Conservation (phyloP, 2,888 invertebrate species). For the Leucophenga maculata region DNA sequence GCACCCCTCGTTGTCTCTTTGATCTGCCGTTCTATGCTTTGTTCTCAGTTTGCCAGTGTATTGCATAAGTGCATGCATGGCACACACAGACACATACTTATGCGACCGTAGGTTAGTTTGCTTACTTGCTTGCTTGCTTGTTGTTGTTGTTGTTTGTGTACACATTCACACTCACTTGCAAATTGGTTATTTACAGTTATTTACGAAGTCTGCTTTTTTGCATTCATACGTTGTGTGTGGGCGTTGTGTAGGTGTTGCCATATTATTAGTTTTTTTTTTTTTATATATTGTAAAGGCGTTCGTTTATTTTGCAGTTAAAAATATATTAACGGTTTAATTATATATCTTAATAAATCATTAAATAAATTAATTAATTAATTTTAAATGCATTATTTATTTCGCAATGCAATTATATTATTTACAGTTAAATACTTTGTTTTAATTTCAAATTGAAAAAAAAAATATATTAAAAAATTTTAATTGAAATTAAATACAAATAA, state of each 20-base stretch:
- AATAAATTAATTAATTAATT: neutral
- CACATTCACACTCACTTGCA: conserved; percentile 53
- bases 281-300: too few relatives aligned
- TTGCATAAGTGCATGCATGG: conserved; percentile 32
- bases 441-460: too few relatives aligned
- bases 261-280: conserved; percentile 1
- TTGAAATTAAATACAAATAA: too few relatives aligned
- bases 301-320: too few relatives aligned
- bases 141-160: conserved; percentile 38
- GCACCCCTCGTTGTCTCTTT: neutral
- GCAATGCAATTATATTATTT: too few relatives aligned
- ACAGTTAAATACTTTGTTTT: too few relatives aligned
- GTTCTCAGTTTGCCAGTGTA: neutral
- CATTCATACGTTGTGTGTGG: neutral
- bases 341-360: neutral
- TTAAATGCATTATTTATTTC: too few relatives aligned
- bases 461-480: too few relatives aligned
- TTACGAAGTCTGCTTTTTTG: conserved; percentile 35
- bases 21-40: neutral
- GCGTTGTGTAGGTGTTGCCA: conserved; percentile 8
- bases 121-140: neutral
- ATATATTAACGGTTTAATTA: too few relatives aligned
- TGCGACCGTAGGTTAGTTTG: neutral
- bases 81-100: conserved; percentile 49
- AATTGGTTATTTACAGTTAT: conserved; percentile 67